Base-by-base conservation (phyloP, 30 jellyfish, hydroid and myxozoan genomes). In the Pelagia noctiluca region DNA sequence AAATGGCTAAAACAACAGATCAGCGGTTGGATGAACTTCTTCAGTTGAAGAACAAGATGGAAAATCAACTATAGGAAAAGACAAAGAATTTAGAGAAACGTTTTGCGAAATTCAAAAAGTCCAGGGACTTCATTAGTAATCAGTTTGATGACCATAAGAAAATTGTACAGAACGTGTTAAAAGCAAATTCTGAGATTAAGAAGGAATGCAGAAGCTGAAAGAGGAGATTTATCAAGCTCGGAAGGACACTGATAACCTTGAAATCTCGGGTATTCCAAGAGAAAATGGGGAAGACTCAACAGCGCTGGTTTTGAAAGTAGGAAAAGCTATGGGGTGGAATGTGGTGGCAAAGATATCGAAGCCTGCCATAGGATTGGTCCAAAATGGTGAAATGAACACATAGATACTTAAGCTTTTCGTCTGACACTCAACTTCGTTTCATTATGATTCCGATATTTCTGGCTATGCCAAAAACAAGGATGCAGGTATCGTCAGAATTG, bases 321-420 rank as follows among this genome's bases (percentile, higher is more conserved):
- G 57, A 5, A 16, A 42, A 8, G 57, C 57, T 42, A 8, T 42
- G 8, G 57, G 57, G 57, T 42, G 57, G 57, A 42, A 16, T 42
- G 57, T 42, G 57, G 57, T 5, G 16, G 57, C 8, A 16, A 42
- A 42, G 12, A 8, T 42, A 42, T 42, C 16, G 16, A 42, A 42
- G 57, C 57, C 57, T 42, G 57, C 57, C 57, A 42, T 16, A 42
- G 57, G 16, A 42, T 42, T 42, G 16, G 57, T 42, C 57, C 57
- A 16, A 42, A 42, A n/a, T n/a, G n/a, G n/a, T n/a, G n/a, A n/a
- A n/a, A n/a, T n/a, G n/a, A n/a, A n/a, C n/a, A n/a, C n/a, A n/a
- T n/a, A n/a, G n/a, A n/a, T n/a, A n/a, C n/a, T n/a, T n/a, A n/a
- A n/a, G n/a, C n/a, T n/a, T n/a, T n/a, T n/a, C n/a, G n/a, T n/a